Conservation (phyloP, 2,113 vertebrate genomes). For the Ginglymostoma cirratum region DNA sequence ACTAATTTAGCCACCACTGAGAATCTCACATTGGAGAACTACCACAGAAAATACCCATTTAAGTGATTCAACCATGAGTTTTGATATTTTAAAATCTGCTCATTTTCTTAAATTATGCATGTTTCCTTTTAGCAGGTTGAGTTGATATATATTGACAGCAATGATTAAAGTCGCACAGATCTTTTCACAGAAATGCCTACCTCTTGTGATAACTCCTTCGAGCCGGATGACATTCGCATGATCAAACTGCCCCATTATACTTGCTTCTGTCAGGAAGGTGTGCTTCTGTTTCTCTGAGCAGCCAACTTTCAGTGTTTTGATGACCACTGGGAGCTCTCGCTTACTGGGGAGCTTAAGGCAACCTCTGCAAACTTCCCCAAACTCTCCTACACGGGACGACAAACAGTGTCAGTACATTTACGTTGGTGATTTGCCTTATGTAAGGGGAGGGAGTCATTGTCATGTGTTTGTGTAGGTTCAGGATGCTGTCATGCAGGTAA, state of each 20-base stretch:
- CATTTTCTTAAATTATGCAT: neutral
- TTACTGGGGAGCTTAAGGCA: conserved; percentile 85
- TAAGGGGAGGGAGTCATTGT: neutral
- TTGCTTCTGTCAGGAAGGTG: conserved; percentile 76
- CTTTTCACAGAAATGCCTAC: conserved; percentile 46
- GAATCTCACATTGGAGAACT: neutral
- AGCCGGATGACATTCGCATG: conserved; percentile 81
- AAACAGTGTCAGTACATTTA: neutral
- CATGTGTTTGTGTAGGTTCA: neutral
- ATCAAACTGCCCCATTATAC: conserved; percentile 89
- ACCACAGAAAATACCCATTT: neutral
- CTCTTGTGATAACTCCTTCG: conserved; percentile 85
- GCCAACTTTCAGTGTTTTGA: conserved; percentile 73
- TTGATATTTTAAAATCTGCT: neutral
- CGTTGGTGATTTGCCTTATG: neutral
- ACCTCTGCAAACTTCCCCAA: conserved; percentile 78
- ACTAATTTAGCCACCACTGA: neutral
- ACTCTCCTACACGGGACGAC: conserved; percentile 62
- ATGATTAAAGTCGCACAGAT: neutral
- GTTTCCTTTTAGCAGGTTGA: neutral
- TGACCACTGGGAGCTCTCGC: conserved; percentile 78
- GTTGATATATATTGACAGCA: neutral
- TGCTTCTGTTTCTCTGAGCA: conserved; percentile 76
- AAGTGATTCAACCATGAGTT: neutral
- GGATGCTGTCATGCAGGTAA: neutral